Evolutionary conservation across 1,140 invertebrate species (phyloP), one percentile per base, ranked within the genome.

Genomic region (Charaxes varanes): DNA sequence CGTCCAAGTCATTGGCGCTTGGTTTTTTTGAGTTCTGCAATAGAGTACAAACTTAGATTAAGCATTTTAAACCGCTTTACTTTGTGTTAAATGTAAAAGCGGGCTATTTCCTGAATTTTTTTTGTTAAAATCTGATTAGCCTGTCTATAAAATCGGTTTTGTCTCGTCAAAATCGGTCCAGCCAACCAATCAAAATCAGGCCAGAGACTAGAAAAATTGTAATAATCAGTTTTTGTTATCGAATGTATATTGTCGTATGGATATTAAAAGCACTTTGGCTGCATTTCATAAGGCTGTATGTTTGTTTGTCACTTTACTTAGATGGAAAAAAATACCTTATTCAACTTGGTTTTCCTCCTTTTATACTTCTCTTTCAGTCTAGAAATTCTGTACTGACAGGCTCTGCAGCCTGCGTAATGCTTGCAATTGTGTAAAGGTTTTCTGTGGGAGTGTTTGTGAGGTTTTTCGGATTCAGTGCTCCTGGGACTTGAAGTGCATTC

Each of bases 11-110:
- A 21, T 62, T 65, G 6, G 37, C 1, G 31, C 47, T 53, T 3
- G 44, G 32, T 10, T 41, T 36, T 45, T 59, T 63, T 24, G 15
- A 6, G 26, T 33, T 58, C 71, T 77, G 72, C 38, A 73, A 77
- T 31, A 17, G 8, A 26, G 15, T 15, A 5, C 14, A 30, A 21
- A 30, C n/a, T 26, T 26, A 2, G 13, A 26, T 12, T 12, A 26
- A 26, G 1, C 10, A 24, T 24, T 24, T 24, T 13, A 13, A 27
- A 10, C 8, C 10, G 7, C n/a, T n/a, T n/a, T n/a, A n/a, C n/a
- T n/a, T n/a, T n/a, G n/a, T n/a, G n/a, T n/a, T n/a, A n/a, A n/a
- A n/a, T n/a, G n/a, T n/a, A n/a, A n/a, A n/a, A n/a, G n/a, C n/a
- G n/a, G n/a, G n/a, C n/a, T n/a, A n/a, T n/a, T n/a, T n/a, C n/a